Base-by-base conservation (phyloP, 2,797 vertebrate genomes). In the Periparus ater region DNA sequence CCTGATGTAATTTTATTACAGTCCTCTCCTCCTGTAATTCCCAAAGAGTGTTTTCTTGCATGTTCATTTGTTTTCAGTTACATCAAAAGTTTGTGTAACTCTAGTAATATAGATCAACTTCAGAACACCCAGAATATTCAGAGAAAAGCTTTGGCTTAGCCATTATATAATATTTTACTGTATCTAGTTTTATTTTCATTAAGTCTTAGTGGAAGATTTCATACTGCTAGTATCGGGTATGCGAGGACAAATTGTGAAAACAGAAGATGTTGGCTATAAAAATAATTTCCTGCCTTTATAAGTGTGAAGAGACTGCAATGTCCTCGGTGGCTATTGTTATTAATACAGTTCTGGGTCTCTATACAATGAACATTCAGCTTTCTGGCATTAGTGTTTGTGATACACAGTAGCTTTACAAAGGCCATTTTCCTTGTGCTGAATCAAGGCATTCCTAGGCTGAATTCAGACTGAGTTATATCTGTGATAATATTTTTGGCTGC, bases 201-300 rank as follows among this genome's bases (percentile, higher is more conserved):
- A 74, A 60, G 47, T 40, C 54, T 85, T 83, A 50, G 42, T 81
- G 26, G 29, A 77, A 75, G 44, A 57, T 81, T 81, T 88, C 36
- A 12, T 89, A n/a, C 17, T 42, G 22, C 54, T 12, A 29, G 0
- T 90, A 29, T 65, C 40, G 88, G 29, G 32, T 68, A 50, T 47
- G 48, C 73, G 55, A 63, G 92, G 36, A 63, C 34, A 73, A 63
- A 79, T 34, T 60, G 48, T 89, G 85, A 65, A 42, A 89, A 67
- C 65, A 89, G 78, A 89, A 92, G 53, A 93, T 63, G 51, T 76
- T 91, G 34, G 29, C 70, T 86, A 60, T 91, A 91, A 88, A 91
- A 93, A 78, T 81, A 81, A 93, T 91, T 91, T 93, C 70, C 79
- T 84, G 60, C 54, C 80, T 89, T 85, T 89, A 0, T 80, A 72